phyloP scores from a whole-genome alignment of 2,113 vertebrate species.

The Ciconia stormi region DNA sequence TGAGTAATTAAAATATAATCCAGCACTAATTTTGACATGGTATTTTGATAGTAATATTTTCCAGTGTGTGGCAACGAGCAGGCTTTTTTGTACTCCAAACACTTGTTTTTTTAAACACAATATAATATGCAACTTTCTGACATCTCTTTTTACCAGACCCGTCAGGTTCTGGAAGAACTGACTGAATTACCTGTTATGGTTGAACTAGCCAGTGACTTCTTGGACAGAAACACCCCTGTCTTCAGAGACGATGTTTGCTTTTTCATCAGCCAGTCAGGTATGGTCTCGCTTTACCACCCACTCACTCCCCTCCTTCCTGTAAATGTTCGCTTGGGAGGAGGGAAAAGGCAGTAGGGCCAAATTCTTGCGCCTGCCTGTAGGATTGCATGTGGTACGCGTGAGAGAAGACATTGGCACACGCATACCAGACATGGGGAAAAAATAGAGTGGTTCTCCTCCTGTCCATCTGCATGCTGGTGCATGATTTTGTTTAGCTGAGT shows the following conservation, averaged over 20 bases:
- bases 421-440: accelerated
- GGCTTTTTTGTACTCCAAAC: not conserved
- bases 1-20: not conserved
- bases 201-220: slow-evolving; percentile 95
- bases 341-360: not conserved
- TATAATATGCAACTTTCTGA: not conserved
- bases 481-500: not conserved
- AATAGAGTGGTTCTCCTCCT: not conserved
- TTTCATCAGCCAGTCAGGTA: slow-evolving; percentile 98
- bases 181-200: slow-evolving; percentile 98
- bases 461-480: not conserved
- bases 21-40: not conserved
- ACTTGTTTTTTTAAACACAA: not conserved
- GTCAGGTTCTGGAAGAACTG: slow-evolving; percentile 94
- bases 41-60: not conserved
- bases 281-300: not conserved
- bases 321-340: not conserved
- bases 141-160: slow-evolving; percentile 79
- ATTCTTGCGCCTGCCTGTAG: not conserved
- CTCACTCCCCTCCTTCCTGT: not conserved
- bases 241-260: slow-evolving; percentile 98
- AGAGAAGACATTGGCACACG: not conserved
- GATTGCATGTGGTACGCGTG: accelerated
- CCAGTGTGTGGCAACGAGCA: not conserved
- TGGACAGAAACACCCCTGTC: slow-evolving; percentile 97